Evolutionary conservation across 1,140 invertebrate genomes (phyloP).

Genomic region (Ridgeia piscesae): DNA sequence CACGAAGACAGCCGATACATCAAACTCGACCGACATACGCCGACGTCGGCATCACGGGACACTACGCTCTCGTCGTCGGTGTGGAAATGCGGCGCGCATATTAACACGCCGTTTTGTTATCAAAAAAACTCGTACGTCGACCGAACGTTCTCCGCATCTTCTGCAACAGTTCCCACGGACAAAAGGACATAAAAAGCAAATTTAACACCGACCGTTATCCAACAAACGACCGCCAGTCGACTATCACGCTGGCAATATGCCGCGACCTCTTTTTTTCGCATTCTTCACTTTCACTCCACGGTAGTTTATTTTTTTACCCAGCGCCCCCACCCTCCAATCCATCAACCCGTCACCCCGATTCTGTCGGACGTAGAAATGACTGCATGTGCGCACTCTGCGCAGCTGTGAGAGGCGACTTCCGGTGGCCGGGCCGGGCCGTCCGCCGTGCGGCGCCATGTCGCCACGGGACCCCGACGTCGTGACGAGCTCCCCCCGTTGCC

Average conservation of each 20-base stretch:
- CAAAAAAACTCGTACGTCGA: background rate
- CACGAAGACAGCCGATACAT: background rate
- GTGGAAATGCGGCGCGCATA: background rate
- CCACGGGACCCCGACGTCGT: background rate
- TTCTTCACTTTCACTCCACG: background rate
- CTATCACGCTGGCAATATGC: background rate
- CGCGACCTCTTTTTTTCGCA: background rate
- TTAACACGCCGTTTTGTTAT: background rate
- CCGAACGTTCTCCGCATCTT: background rate
- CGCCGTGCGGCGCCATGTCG: background rate
- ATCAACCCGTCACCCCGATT: background rate
- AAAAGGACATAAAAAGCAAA: background rate
- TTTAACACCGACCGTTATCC: background rate
- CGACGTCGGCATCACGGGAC: background rate
- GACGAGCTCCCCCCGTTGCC: background rate
- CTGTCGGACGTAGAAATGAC: background rate
- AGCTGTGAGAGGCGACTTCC: background rate
- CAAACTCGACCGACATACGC: background rate
- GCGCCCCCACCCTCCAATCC: background rate
- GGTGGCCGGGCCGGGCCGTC: too few relatives aligned
- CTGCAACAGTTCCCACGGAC: background rate
- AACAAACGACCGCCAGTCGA: background rate
- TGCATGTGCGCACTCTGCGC: background rate
- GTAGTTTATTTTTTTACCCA: background rate
- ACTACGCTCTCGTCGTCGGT: too few relatives aligned